Conservation (phyloP, 2,113 vertebrate species). For the Carassius gibelio region DNA sequence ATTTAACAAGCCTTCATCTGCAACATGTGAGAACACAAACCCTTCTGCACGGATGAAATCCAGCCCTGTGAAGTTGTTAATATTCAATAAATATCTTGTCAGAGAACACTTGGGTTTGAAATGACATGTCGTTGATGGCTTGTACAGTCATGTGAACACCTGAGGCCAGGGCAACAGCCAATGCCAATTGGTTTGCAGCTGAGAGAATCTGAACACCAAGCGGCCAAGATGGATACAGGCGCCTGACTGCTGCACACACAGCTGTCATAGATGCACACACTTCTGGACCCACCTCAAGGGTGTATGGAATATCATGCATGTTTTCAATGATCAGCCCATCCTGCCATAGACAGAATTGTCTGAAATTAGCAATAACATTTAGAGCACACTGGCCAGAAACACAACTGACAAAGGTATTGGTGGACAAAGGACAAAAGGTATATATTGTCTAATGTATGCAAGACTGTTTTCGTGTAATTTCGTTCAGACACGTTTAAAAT, state of each 20-base stretch:
- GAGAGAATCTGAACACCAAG: conserved; percentile 83
- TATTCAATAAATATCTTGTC: neutral
- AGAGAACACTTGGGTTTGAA: neutral
- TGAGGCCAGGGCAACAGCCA: conserved; percentile 83
- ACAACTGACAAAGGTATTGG: neutral
- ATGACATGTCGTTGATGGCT: neutral
- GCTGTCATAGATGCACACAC: conserved; percentile 80
- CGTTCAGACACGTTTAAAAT: neutral
- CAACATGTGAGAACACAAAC: conserved; percentile 82
- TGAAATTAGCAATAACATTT: neutral
- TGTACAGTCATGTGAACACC: conserved; percentile 64
- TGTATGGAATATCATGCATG: conserved; percentile 87
- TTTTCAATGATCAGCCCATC: conserved; percentile 86
- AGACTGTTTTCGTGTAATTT: neutral
- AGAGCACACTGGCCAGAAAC: conserved; percentile 14
- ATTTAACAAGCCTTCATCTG: conserved; percentile 83
- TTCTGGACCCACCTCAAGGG: conserved; percentile 76
- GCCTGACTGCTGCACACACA: conserved; percentile 72
- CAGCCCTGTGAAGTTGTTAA: conserved; percentile 66
- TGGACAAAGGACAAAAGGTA: neutral
- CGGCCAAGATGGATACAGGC: conserved; percentile 68
- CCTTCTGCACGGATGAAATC: conserved; percentile 83
- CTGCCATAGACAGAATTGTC: conserved; percentile 64
- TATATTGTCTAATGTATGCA: neutral
- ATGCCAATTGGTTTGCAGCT: conserved; percentile 79